Evolutionary conservation across 2,888 invertebrate genomes (phyloP), one percentile per base, ranked within the genome.

Genomic region (Muscina levida): DNA sequence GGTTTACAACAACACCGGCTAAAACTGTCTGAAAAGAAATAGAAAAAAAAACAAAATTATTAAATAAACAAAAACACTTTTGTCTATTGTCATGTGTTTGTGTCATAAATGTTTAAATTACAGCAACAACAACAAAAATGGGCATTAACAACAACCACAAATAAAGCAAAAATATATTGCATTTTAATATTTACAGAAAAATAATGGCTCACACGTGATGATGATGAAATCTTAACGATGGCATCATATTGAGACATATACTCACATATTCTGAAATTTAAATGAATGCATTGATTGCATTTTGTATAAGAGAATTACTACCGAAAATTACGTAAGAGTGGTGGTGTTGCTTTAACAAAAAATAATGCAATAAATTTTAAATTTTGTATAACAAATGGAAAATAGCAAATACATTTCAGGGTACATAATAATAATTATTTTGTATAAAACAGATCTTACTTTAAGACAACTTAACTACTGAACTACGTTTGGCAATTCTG

Each of bases 201-300:
- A 15, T 13, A 26, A 26, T 57, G 37, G 70, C n/a, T n/a, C 22
- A 22, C 76, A 79, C 76, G 76, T 80, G 72, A 80, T 65, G 72
- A 15, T 79, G 79, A 76, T 62, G 76, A 70, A 65, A 75, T 24
- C 4, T 1, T 53, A 72, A 39, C 13, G 19, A 68, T 75, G 59
- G 31, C 44, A 76, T 79, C 67, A 79, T 76, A 62, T 72, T 13
- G 53, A n/a, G n/a, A n/a, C n/a, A n/a, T n/a, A n/a, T 31, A n/a
- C 13, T 42, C 24, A 17, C 42, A 37, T 13, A 42, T 46, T 62
- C 62, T 1, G 24, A 31, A n/a, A 65, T 65, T 71, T 46, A 31
- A 31, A 13, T n/a, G n/a, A n/a, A n/a, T n/a, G n/a, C n/a, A n/a
- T n/a, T n/a, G n/a, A n/a, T n/a, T n/a, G n/a, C n/a, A 24, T 44